These are phyloP conservation scores for Melinaea marsaeus DNA, from an alignment of 2,888 invertebrate species.

Conservation along the genomic window DNA sequence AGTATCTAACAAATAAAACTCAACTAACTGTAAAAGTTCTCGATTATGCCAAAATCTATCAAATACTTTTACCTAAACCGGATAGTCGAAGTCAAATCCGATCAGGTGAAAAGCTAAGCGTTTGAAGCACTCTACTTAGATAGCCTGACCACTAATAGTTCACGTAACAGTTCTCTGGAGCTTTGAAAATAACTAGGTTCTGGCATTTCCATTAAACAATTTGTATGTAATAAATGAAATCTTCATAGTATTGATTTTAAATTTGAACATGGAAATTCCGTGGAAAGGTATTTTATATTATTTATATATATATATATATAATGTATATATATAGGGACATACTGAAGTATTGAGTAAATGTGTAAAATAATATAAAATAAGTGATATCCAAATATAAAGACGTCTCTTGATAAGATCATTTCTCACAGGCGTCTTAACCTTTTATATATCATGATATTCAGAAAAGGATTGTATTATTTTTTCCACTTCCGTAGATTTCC, in stretches of 20 bases:
- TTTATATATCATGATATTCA: not conserved
- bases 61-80: too few species aligned
- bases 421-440: not conserved
- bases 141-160: not conserved
- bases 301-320: too few species aligned
- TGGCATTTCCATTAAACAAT: not conserved
- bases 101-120: conserved; percentile 1
- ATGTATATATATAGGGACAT: too few species aligned
- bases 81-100: too few species aligned
- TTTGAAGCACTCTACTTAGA: not conserved
- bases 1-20: too few species aligned
- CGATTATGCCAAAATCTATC: too few species aligned
- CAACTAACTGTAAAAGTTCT: too few species aligned
- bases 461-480: conserved; percentile 4
- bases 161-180: not conserved
- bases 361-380: too few species aligned
- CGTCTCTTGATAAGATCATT: not conserved
- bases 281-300: too few species aligned
- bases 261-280: too few species aligned
- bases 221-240: not conserved
- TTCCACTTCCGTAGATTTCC: conserved; percentile 4
- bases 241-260: too few species aligned
- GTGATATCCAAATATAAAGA: not conserved
- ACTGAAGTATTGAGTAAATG: too few species aligned
- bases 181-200: not conserved